Percentiles rank a stretch among this genome's conserved stretches.
These are phyloP conservation scores for Takifugu bimaculatus DNA, from an alignment of 2,113 vertebrate genomes.

Conservation along the genomic window DNA sequence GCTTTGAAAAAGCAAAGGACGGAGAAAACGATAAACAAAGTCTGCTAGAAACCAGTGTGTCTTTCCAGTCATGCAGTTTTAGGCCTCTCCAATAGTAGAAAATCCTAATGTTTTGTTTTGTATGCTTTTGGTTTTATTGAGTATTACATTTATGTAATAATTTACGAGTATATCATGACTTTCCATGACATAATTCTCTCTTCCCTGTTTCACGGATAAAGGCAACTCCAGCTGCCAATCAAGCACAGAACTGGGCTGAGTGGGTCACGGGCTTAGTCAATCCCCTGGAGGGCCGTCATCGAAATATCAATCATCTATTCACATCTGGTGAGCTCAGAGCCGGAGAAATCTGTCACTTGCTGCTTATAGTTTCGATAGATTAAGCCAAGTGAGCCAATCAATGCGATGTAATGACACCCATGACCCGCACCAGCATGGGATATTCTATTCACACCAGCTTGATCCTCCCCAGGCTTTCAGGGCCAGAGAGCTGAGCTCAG, in stretches of 20 bases:
- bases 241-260: conserved; percentile 39
- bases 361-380: conserved; percentile 4
- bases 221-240: conserved; percentile 55
- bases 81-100: too few species aligned
- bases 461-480: conserved; percentile 21
- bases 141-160: neutral
- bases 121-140: neutral
- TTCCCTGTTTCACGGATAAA: conserved; percentile 12
- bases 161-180: too few species aligned
- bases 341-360: neutral
- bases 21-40: conserved; percentile 2
- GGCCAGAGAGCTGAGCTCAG: conserved; percentile 6
- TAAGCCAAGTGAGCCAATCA: conserved; percentile 21
- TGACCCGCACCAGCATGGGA: conserved; percentile 21
- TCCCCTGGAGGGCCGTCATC: conserved; percentile 30
- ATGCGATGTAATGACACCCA: conserved; percentile 25
- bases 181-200: conserved; percentile 1
- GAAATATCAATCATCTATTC: conserved; percentile 42
- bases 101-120: too few species aligned
- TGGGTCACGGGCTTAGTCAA: conserved; percentile 44
- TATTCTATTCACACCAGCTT: conserved; percentile 14
- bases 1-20: conserved; percentile 19
- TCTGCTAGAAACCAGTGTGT: neutral
- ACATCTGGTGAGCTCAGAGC: conserved; percentile 19
- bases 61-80: too few species aligned